Conservation (phyloP, 1,140 invertebrate species). For the Drosophila equinoxialis region DNA sequence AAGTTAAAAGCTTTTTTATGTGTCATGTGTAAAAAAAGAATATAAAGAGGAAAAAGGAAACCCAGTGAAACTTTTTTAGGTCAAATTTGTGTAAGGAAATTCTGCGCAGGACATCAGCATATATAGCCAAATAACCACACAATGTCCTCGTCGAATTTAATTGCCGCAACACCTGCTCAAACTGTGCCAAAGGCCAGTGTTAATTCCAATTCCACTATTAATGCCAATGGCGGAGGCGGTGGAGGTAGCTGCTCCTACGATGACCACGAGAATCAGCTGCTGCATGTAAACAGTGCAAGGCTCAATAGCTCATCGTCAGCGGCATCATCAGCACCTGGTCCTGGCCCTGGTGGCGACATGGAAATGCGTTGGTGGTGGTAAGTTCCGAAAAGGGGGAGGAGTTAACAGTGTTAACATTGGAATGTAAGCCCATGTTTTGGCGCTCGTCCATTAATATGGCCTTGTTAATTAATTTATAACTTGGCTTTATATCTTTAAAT, state of each 20-base stretch:
- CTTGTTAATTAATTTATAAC: slow-evolving; percentile 34
- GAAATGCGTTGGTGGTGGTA: slow-evolving; percentile 76
- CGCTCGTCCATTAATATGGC: slow-evolving; percentile 9
- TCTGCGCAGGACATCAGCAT: slow-evolving; percentile 21
- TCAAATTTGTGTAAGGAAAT: slow-evolving; percentile 3
- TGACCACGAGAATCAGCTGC: slow-evolving; percentile 66
- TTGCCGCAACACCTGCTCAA: slow-evolving; percentile 49
- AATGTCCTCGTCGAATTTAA: slow-evolving; percentile 43
- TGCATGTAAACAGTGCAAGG: slow-evolving; percentile 55
- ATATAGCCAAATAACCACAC: slow-evolving; percentile 18
- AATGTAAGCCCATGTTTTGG: background rate
- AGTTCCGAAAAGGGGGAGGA: slow-evolving; percentile 8
- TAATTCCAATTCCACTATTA: slow-evolving; percentile 1
- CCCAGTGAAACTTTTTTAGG: background rate
- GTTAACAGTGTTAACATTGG: slow-evolving; percentile 13
- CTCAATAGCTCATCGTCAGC: slow-evolving; percentile 38
- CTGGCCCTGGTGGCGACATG: slow-evolving; percentile 47
- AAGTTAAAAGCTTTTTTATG: background rate
- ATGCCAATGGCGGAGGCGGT: slow-evolving; percentile 22
- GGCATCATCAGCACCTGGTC: slow-evolving; percentile 65
- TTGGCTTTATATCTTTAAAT: slow-evolving; percentile 10
- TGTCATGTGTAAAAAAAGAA: background rate
- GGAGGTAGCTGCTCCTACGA: slow-evolving; percentile 28
- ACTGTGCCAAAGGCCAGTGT: slow-evolving; percentile 54
- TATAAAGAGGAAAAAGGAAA: background rate